These are phyloP conservation scores for Drosophila repleta DNA, from an alignment of 1,140 invertebrate genomes.

Conservation along the genomic window DNA sequence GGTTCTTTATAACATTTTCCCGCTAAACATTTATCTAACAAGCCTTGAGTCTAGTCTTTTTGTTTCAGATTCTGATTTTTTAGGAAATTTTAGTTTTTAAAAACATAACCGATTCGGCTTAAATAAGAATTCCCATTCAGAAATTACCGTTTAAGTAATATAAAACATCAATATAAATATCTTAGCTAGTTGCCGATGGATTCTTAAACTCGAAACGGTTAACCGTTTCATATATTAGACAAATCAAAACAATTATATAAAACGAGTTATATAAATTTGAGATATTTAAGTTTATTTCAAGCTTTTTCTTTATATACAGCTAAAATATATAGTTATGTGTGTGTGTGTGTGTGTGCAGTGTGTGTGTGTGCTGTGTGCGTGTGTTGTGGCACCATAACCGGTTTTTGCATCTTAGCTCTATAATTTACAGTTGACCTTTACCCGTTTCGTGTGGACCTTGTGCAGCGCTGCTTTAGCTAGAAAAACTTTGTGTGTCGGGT, in stretches of 20 bases:
- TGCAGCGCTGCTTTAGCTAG: conserved; percentile 33
- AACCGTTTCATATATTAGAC: conserved; percentile 8
- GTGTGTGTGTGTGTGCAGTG: conserved; percentile 10
- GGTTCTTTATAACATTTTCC: no score
- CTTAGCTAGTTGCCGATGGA: background rate
- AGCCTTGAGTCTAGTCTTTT: no score
- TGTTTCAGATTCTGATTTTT: no score
- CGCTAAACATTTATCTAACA: no score
- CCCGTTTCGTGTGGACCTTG: conserved; percentile 36
- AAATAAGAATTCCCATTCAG: background rate
- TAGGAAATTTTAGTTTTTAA: no score
- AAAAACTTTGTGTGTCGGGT: conserved; percentile 34
- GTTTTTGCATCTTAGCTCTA: conserved; percentile 33
- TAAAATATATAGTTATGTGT: conserved; percentile 17
- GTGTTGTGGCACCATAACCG: conserved; percentile 49
- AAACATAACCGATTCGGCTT: no score
- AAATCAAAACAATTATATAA: conserved; percentile 10
- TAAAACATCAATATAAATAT: background rate
- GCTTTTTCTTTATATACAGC: conserved; percentile 64
- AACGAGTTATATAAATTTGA: conserved; percentile 18
- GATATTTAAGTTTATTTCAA: conserved; percentile 55
- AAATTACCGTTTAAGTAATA: background rate
- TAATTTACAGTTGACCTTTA: conserved; percentile 49
- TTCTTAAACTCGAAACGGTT: conserved; percentile 14
- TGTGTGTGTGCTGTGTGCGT: conserved; percentile 12